Base-by-base conservation (phyloP, 37 sponge, comb jelly and placozoan genomes). In the Geodia barretti region DNA sequence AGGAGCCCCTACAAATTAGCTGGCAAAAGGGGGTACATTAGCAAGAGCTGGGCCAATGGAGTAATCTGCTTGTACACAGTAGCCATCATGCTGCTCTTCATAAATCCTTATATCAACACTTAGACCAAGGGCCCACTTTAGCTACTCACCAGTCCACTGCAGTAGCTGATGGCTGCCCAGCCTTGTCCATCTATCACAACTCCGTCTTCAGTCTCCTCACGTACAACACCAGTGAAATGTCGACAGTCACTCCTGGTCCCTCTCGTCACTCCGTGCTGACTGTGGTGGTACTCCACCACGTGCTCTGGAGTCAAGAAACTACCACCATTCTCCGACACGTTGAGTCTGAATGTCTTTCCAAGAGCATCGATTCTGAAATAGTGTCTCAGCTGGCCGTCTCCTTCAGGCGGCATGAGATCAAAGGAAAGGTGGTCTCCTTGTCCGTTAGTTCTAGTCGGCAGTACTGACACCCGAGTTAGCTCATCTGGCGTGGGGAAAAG, bases 361-460 rank as follows among this genome's bases (percentile, higher is more conserved):
- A 73, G 75, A 1, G 76, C 84, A 3, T 60, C 37, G n/a, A 83
- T 17, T 31, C 31, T 72, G 29, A 66, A 83, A n/a, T 61, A 68
- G 23, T 33, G 29, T 36, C 25, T 28, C n/a, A 21, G 34, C 11
- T 72, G 28, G 14, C 37, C 2, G 8, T 38, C 29, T 47, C 34
- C 4, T 23, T 5, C 2, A 1, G 26, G 31, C 32, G 32, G 7
- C 0, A 29, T 1, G 2, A 75, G 60, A 21, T 75, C 3, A 58
- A 47, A 75, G n/a, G 59, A 47, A 2, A 75, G 1, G 7, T 75
- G 75, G 1, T 47, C 29, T 1, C 75, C 75, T 32, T 75, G 17
- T 9, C 33, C 14, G 60, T 7, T 8, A 58, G 58, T 43, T 58
- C 75, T 2, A 17, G 75, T 59, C 17, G 75, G 75, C 7, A 47